These are phyloP conservation scores for Acrocephalus kingi DNA, from an alignment of 2,113 vertebrate species.

Conservation along the genomic window DNA sequence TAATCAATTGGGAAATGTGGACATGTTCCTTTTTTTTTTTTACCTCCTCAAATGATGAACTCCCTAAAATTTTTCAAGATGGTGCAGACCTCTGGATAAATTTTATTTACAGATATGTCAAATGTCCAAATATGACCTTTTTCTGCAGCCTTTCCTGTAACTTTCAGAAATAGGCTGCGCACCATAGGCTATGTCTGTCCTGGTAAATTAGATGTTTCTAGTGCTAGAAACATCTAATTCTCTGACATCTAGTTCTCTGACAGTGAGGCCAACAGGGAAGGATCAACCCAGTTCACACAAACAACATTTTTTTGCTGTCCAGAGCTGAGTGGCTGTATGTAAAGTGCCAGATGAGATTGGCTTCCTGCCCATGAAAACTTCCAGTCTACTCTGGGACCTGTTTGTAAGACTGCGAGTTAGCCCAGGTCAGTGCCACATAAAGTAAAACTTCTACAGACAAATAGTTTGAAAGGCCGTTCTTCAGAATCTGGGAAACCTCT, in stretches of 20 bases:
- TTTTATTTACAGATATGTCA: neutral
- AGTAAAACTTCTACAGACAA: neutral
- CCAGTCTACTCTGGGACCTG: neutral
- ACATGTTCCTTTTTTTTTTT: neutral
- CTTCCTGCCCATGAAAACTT: neutral
- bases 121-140: neutral
- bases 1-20: neutral
- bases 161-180: neutral
- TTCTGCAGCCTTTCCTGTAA: neutral
- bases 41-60: neutral
- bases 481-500: neutral
- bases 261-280: neutral
- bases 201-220: neutral
- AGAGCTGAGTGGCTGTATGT: neutral
- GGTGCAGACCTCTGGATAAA: neutral
- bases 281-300: neutral
- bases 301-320: neutral
- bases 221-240: neutral
- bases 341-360: neutral
- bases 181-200: neutral
- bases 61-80: neutral
- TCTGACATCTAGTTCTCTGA: neutral
- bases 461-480: neutral
- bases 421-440: neutral
- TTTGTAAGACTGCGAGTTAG: neutral